Evolutionary conservation across 2,113 vertebrate genomes (phyloP).

Genomic region (Sceloporus tristichus): DNA sequence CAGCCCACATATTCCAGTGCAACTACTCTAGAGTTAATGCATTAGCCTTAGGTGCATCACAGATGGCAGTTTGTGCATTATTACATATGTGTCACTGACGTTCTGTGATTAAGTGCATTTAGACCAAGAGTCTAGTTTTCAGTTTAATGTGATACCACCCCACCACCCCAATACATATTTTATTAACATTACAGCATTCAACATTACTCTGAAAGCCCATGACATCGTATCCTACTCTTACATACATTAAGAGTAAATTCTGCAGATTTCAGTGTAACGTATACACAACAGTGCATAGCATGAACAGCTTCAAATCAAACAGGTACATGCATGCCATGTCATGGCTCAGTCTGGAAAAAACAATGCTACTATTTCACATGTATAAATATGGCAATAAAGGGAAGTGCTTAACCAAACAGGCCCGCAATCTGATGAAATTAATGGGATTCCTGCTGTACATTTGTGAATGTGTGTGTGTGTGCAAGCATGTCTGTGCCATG

Average conservation of each 20-base stretch:
- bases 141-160: neutral
- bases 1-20: neutral
- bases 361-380: neutral
- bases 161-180: neutral
- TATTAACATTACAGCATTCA: neutral
- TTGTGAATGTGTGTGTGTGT: neutral
- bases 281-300: neutral
- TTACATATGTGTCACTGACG: neutral
- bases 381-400: neutral
- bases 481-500: neutral
- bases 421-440: neutral
- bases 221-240: neutral
- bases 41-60: neutral
- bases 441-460: neutral
- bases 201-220: neutral
- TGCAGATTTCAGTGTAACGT: neutral
- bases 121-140: neutral
- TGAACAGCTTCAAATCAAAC: neutral
- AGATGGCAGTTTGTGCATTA: neutral
- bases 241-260: neutral
- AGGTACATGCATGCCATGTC: neutral
- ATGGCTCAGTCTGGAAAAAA: neutral
- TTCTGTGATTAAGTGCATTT: neutral
- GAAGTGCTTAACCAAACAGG: neutral
- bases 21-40: neutral